Percentiles rank a stretch among this genome's conserved stretches.
These are phyloP conservation scores for Amphiduros pacificus DNA, from an alignment of 2,888 invertebrate species.

Conservation along the genomic window DNA sequence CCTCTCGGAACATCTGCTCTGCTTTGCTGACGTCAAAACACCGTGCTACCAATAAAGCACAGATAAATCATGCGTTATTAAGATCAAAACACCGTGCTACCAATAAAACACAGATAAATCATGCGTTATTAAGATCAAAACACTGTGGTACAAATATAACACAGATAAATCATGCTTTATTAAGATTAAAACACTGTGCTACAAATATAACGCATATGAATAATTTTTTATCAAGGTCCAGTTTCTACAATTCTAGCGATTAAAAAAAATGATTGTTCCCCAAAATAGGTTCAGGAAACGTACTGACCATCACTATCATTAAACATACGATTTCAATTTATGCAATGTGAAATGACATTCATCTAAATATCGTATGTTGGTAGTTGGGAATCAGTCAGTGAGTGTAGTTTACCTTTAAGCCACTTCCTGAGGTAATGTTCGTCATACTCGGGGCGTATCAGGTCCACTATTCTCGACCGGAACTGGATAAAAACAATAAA, in stretches of 20 bases:
- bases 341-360: not conserved
- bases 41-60: conserved; percentile 22
- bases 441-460: conserved; percentile 31
- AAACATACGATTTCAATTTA: not conserved
- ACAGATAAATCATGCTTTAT: not conserved
- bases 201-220: conserved; percentile 1
- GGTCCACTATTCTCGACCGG: conserved; percentile 19
- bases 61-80: not conserved
- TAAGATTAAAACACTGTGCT: conserved; percentile 23
- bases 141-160: conserved; percentile 22
- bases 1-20: conserved; percentile 26
- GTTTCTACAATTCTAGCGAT: not conserved
- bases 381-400: not conserved
- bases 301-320: not conserved
- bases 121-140: conserved; percentile 9
- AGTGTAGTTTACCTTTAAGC: conserved; percentile 38
- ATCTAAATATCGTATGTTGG: not conserved
- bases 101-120: not conserved
- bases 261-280: not conserved
- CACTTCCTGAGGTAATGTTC: conserved; percentile 40
- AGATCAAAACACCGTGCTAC: conserved; percentile 25
- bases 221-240: not conserved
- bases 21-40: conserved; percentile 26
- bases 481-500: conserved; percentile 20
- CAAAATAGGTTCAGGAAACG: not conserved